Percentiles rank a stretch among this genome's conserved stretches.
Conservation (phyloP, 2,113 vertebrate species). For the Mesembrinibis cayennensis region DNA sequence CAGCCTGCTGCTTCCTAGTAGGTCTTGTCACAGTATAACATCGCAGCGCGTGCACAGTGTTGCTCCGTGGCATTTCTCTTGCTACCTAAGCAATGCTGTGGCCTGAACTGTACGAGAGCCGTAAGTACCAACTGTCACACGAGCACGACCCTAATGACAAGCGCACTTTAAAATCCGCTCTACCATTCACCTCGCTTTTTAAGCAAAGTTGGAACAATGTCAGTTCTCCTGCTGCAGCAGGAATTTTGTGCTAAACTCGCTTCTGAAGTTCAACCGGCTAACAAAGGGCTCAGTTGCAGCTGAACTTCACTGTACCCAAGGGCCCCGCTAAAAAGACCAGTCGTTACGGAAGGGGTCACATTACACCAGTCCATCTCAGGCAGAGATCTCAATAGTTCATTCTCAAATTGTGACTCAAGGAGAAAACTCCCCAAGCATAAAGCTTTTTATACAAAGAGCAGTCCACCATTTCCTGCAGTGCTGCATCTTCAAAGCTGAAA, state of each 20-base stretch:
- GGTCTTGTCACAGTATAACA: not conserved
- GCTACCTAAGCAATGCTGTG: not conserved
- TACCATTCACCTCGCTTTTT: not conserved
- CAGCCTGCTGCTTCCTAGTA: not conserved
- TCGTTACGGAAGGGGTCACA: not conserved
- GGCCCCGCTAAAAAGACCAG: not conserved
- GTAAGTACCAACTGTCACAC: not conserved
- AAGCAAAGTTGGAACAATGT: not conserved
- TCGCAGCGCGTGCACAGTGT: rapidly evolving
- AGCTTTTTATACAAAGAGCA: not conserved
- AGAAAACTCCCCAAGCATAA: not conserved
- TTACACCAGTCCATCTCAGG: not conserved
- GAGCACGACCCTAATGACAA: rapidly evolving
- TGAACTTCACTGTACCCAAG: not conserved
- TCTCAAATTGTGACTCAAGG: not conserved
- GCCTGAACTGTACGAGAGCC: not conserved
- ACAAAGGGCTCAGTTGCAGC: not conserved
- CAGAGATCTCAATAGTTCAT: not conserved
- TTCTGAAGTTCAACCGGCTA: not conserved
- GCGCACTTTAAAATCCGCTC: not conserved
- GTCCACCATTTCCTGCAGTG: not conserved
- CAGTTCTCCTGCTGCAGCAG: not conserved
- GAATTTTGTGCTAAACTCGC: not conserved
- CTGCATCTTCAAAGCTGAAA: not conserved
- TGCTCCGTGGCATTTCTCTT: not conserved